Evolutionary conservation across 1,140 invertebrate species (phyloP).

Genomic region (Leucophenga varia): DNA sequence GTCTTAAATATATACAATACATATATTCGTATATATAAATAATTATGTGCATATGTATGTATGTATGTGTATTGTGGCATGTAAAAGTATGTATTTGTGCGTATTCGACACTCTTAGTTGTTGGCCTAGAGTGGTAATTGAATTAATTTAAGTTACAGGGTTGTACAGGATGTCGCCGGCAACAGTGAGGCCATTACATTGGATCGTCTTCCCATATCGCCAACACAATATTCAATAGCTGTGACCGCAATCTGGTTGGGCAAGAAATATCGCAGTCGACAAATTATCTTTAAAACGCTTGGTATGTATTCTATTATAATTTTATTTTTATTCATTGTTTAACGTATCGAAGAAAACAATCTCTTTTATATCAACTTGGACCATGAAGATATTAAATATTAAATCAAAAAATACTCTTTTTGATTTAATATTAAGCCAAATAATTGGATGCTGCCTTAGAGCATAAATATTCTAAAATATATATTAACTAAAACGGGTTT

Average conservation of each 20-base stretch:
- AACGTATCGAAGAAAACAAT: too few relatives aligned
- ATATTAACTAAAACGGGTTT: too few relatives aligned
- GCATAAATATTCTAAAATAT: too few relatives aligned
- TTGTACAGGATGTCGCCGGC: slow-evolving; percentile 81
- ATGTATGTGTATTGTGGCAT: slow-evolving; percentile 14
- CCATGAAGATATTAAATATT: too few relatives aligned
- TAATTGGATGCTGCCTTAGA: too few relatives aligned
- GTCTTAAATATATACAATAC: too few relatives aligned
- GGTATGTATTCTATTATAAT: slow-evolving; percentile 62
- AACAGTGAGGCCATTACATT: slow-evolving; percentile 81
- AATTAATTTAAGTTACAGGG: slow-evolving; percentile 77
- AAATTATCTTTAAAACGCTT: slow-evolving; percentile 83
- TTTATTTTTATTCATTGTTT: too few relatives aligned
- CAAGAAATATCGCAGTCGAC: slow-evolving; percentile 76
- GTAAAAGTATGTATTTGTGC: background rate
- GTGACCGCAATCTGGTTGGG: slow-evolving; percentile 77
- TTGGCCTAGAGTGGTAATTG: slow-evolving; percentile 56
- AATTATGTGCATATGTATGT: slow-evolving; percentile 5
- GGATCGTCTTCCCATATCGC: slow-evolving; percentile 74
- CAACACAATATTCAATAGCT: slow-evolving; percentile 82
- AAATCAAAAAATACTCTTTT: too few relatives aligned
- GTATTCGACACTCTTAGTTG: slow-evolving; percentile 33
- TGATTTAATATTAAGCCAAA: too few relatives aligned
- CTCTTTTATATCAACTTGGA: too few relatives aligned
- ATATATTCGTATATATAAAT: too few relatives aligned